Evolutionary conservation across 2,113 vertebrate genomes (phyloP), one percentile per base, ranked within the genome.

Genomic region (Glaucidium brasilianum): DNA sequence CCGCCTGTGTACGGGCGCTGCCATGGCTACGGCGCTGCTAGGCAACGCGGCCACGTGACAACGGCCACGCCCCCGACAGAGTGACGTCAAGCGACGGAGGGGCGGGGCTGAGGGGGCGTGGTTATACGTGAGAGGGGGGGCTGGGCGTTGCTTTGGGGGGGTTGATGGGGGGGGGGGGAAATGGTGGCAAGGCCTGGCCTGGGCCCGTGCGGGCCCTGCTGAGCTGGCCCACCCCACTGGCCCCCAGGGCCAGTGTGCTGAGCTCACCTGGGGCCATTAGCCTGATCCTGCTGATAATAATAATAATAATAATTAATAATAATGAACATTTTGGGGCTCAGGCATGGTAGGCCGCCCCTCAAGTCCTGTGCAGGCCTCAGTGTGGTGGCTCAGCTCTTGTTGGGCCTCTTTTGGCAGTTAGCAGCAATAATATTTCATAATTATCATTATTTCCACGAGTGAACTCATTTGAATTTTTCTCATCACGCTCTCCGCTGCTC

Each of bases 161-260:
- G 59, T 27, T 67, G 74, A 41, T 37, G 52, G 7, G 56, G 56
- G 43, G 12, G 6, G 0, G 21, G 30, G 10, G 5, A 43, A 39
- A 79, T 73, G 85, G 73, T 45, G 49, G 85, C 34, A 8, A 12
- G 15, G 22, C 10, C 15, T 6, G 37, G 6, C 16, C 3, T 0
- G 13, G 12, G 8, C 5, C 5, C 14, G 8, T 26, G 12, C 25
- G 72, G 53, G 5, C 15, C 5, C 29, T 49, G 23, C 21, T 18
- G 9, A 15, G 37, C 14, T 10, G 4, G 15, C 5, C 9, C 6
- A 0, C 8, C 9, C 5, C 3, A 3, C 30, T 15, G 18, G 2
- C 1, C 6, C 17, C 5, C 30, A 4, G 9, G 4, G 9, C 11
- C 22, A 8, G 2, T 5, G 25, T 17, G 25, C 11, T 10, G 27